Percentiles rank a stretch among this genome's conserved stretches.
These are phyloP conservation scores for Tortricodes alternella DNA, from an alignment of 2,888 invertebrate genomes.

Conservation along the genomic window DNA sequence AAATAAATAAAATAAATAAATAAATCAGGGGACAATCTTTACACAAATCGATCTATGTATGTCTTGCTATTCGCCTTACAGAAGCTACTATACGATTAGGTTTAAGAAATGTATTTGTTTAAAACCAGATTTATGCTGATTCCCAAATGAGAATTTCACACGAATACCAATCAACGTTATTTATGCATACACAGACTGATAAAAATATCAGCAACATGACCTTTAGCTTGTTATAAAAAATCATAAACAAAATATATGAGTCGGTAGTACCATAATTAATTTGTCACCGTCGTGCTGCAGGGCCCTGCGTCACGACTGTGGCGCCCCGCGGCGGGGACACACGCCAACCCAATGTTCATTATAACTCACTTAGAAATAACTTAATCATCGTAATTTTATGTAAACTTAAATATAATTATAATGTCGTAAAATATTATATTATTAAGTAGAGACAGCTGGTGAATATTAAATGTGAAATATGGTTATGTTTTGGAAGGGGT, in stretches of 20 bases:
- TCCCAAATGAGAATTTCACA: not conserved
- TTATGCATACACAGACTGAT: not conserved
- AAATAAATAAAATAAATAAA: too few relatives aligned
- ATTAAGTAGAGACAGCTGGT: slow-evolving; percentile 21
- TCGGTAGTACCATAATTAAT: slow-evolving; percentile 49
- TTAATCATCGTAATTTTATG: slow-evolving; percentile 34
- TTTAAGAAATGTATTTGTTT: not conserved
- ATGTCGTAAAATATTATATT: slow-evolving; percentile 24
- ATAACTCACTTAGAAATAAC: slow-evolving; percentile 43
- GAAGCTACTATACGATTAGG: too few relatives aligned
- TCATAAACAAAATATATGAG: slow-evolving; percentile 21
- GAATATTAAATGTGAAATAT: slow-evolving; percentile 22
- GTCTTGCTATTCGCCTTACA: too few relatives aligned
- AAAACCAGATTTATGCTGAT: not conserved
- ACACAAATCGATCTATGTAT: too few relatives aligned
- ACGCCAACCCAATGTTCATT: slow-evolving; percentile 40
- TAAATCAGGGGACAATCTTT: not conserved
- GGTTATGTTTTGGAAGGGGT: slow-evolving; percentile 8
- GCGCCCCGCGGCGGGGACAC: slow-evolving; percentile 54
- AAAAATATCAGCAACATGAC: not conserved
- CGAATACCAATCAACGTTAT: not conserved
- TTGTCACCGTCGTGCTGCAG: slow-evolving; percentile 55
- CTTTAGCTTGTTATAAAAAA: slow-evolving; percentile 5
- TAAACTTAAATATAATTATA: slow-evolving; percentile 28
- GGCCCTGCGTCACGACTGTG: slow-evolving; percentile 46